phyloP scores from a whole-genome alignment of 2,797 vertebrate species.

The Enoplosus armatus region DNA sequence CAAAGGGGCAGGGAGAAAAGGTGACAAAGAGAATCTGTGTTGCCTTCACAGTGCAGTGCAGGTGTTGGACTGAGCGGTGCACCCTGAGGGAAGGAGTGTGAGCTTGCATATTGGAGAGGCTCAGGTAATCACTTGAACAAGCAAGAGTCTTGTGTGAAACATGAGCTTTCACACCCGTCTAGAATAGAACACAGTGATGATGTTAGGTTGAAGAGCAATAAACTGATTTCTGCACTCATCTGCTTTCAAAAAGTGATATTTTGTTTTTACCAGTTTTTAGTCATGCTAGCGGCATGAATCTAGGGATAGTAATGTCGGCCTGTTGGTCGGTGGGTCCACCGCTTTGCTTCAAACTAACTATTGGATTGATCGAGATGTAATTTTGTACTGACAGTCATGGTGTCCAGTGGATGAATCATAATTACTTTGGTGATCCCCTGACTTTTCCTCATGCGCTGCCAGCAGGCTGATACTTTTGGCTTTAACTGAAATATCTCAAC shows the following conservation, averaged over 20 bases:
- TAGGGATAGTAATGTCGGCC: rapidly evolving
- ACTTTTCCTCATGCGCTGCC: background rate
- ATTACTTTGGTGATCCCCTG: background rate
- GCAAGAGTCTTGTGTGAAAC: constrained; percentile 31
- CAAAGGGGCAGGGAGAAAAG: constrained; percentile 38
- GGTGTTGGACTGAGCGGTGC: constrained; percentile 32
- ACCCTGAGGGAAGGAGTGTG: constrained; percentile 57
- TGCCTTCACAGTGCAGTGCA: constrained; percentile 39
- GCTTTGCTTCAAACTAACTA: background rate
- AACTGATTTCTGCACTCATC: background rate
- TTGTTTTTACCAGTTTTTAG: background rate
- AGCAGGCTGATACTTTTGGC: background rate
- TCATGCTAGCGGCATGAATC: background rate
- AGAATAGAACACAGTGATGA: constrained; percentile 15
- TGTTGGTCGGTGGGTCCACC: background rate
- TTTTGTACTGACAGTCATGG: background rate
- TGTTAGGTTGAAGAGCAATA: background rate
- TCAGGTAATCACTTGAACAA: constrained; percentile 50
- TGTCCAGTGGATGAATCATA: too few relatives aligned
- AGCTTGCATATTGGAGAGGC: constrained; percentile 46
- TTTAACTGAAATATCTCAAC: background rate
- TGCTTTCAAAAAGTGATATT: background rate
- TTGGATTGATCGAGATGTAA: background rate
- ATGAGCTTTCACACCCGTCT: constrained; percentile 12
- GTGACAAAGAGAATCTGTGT: constrained; percentile 1